A percentile compares a stretch with the other conserved stretches of the same genome.
These are phyloP conservation scores for Tolmerus cingulatus DNA, from an alignment of 2,888 invertebrate species.

Conservation along the genomic window DNA sequence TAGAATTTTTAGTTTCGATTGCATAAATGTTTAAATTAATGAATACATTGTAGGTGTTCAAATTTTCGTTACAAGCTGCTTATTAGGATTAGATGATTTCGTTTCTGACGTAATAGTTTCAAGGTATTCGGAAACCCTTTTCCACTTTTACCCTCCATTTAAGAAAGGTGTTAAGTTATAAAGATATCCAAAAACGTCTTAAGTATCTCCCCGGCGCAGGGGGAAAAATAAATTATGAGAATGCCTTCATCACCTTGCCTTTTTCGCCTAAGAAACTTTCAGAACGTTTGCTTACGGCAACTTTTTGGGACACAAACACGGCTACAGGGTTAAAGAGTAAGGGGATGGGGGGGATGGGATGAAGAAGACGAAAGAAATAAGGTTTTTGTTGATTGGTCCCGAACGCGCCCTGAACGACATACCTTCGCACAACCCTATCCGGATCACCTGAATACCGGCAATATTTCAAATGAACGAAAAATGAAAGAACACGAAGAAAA, in stretches of 20 bases:
- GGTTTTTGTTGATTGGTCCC: not conserved
- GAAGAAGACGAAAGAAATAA: not conserved
- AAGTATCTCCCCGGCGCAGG: not conserved
- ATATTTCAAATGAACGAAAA: constrained; percentile 34
- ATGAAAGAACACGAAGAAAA: constrained; percentile 23
- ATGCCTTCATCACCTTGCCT: not conserved
- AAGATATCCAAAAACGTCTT: not conserved
- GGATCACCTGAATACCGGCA: constrained; percentile 35
- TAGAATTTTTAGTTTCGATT: too few species aligned
- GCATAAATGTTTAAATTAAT: too few species aligned
- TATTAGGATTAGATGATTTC: not conserved
- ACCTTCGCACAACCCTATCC: constrained; percentile 10
- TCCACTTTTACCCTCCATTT: not conserved
- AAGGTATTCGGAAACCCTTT: not conserved
- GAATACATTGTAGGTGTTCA: too few species aligned
- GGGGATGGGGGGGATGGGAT: not conserved
- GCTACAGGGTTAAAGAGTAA: not conserved
- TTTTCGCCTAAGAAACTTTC: not conserved
- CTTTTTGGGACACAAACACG: not conserved
- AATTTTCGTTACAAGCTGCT: not conserved
- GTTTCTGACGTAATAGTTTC: not conserved
- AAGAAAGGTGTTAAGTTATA: not conserved
- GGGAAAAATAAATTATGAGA: not conserved
- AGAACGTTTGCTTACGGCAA: not conserved
- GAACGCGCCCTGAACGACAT: not conserved